Evolutionary conservation across 2,113 vertebrate species (phyloP).

Genomic region (Nesospiza acunhae): DNA sequence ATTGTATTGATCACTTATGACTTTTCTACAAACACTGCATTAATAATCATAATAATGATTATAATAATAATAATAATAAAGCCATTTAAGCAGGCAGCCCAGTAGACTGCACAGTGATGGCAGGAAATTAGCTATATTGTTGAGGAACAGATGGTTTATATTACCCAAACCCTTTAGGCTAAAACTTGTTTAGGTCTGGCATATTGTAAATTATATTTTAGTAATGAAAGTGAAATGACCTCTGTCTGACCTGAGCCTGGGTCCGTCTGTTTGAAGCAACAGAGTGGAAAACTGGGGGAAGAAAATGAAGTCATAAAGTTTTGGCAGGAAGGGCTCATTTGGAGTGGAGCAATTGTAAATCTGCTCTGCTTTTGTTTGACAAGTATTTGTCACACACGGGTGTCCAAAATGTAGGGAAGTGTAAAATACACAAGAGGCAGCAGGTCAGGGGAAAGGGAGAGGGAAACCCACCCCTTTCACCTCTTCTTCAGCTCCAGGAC

Average conservation of each 20-base stretch:
- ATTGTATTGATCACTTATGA: constrained; percentile 52
- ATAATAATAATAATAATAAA: constrained; percentile 2
- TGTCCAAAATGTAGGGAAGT: constrained; percentile 76
- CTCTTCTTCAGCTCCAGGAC: constrained; percentile 53
- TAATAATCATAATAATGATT: constrained; percentile 37
- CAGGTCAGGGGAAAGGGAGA: constrained; percentile 71
- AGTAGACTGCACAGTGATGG: constrained; percentile 75
- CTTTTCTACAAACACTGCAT: constrained; percentile 68
- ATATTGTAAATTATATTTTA: constrained; percentile 87
- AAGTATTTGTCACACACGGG: constrained; percentile 78
- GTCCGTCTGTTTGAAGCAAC: constrained; percentile 77
- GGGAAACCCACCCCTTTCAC: constrained; percentile 27
- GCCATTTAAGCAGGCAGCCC: constrained; percentile 72
- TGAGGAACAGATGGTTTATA: constrained; percentile 90
- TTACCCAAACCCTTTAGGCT: constrained; percentile 86
- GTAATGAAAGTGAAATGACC: constrained; percentile 87
- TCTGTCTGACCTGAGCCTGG: constrained; percentile 78
- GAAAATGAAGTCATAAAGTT: constrained; percentile 81
- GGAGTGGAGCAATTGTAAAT: constrained; percentile 74
- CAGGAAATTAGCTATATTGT: constrained; percentile 86
- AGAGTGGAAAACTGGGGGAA: constrained; percentile 75
- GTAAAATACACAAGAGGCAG: constrained; percentile 74
- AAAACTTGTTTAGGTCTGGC: constrained; percentile 86
- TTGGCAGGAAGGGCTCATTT: constrained; percentile 77
- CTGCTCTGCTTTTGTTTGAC: constrained; percentile 80